A percentile compares a stretch with the other conserved stretches of the same genome.
Evolutionary conservation across 1,140 invertebrate genomes (phyloP).

Genomic region (Ptiloglossa arizonensis): DNA sequence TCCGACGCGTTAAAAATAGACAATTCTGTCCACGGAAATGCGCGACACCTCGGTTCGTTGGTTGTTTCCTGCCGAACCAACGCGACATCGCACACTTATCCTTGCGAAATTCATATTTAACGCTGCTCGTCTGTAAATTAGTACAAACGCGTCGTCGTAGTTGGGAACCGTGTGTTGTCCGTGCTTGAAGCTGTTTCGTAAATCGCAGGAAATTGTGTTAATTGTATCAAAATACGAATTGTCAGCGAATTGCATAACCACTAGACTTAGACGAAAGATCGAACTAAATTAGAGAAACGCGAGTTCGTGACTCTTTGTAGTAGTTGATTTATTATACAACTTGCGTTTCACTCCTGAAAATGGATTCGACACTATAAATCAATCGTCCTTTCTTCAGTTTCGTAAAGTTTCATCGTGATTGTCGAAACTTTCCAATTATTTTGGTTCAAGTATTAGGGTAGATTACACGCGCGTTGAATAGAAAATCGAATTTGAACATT

Average conservation of each 20-base stretch:
- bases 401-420: too few relatives aligned
- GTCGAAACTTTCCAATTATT: too few relatives aligned
- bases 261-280: not conserved
- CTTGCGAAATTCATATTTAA: not conserved
- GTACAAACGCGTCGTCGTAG: not conserved
- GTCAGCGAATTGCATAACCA: not conserved
- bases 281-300: slow-evolving; percentile 5
- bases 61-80: slow-evolving; percentile 14
- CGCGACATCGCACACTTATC: slow-evolving; percentile 11
- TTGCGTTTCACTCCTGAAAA: too few relatives aligned
- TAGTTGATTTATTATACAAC: not conserved
- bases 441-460: too few relatives aligned
- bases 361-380: too few relatives aligned
- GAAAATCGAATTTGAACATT: too few relatives aligned
- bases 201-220: not conserved
- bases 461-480: too few relatives aligned
- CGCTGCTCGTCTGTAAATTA: too few relatives aligned
- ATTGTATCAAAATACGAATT: not conserved
- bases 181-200: not conserved
- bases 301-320: slow-evolving; percentile 22
- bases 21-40: not conserved
- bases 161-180: not conserved
- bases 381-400: too few relatives aligned
- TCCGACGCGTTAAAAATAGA: not conserved
- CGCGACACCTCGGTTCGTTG: not conserved